Base-by-base conservation (phyloP, 2,113 vertebrate genomes). In the Gadus chalcogrammus region DNA sequence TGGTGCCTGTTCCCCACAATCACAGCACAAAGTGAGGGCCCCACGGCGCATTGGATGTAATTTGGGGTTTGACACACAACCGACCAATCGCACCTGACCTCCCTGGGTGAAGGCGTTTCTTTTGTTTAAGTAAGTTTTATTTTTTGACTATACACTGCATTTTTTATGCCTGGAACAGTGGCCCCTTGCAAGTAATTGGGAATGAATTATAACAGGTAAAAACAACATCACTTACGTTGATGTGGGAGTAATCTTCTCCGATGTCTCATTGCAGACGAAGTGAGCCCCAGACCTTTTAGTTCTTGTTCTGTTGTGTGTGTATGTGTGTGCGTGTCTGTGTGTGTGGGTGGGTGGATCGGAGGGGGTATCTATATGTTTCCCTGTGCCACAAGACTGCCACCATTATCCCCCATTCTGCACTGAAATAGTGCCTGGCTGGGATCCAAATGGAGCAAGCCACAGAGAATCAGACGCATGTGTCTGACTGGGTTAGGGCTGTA, bases 401-500 rank as follows among this genome's bases (percentile, higher is more conserved):
- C 58, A 9, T 52, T n/a, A 61, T 31, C 28, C 31, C 22, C 15
- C 12, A 28, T 15, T 35, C 18, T 9, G 58, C 58, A 69, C 1
- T 27, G 58, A 35, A 42, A 48, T 56, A 42, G 35, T n/a, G 42
- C 20, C 31, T 61, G 58, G 56, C 28, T 22, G 9, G 38, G 16
- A 27, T 65, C 70, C 62, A 72, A 69, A 65, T 63, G n/a, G 73
- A 78, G 71, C 31, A 65, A 24, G 22, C 64, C 31, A 48, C 31
- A 56, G 52, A 55, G 67, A 71, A 77, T 76, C 20, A 65, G 31
- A 18, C 35, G 6, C 31, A 64, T 15, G 28, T 38, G 63, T 17
- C 63, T n/a, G 3, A 17, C 2, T 24, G 63, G 18, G 1, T 20
- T 61, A 3, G 60, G 13, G 31, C 16, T 35, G 15, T 60, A 6